Conservation (phyloP, 1,140 invertebrate genomes). For the Aporrectodea caliginosa region DNA sequence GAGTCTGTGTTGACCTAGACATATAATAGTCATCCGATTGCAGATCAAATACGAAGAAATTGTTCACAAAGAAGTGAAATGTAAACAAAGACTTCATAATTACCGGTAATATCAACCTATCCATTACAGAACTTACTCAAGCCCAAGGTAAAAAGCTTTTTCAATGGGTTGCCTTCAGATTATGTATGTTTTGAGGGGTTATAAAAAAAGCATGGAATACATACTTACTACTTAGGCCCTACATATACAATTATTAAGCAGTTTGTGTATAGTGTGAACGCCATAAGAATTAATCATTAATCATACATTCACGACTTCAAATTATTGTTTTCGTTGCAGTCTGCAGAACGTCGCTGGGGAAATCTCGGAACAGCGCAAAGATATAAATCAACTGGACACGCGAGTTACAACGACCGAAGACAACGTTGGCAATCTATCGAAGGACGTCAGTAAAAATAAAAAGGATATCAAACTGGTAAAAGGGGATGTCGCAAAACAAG, state of each 20-base stretch:
- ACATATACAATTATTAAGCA: neutral
- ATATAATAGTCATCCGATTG: too few species aligned
- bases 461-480: neutral
- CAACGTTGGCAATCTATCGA: slow-evolving; percentile 27
- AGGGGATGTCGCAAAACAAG: slow-evolving; percentile 35
- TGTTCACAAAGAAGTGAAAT: too few species aligned
- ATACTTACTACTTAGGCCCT: neutral
- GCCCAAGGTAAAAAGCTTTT: too few species aligned
- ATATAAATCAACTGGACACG: slow-evolving; percentile 35
- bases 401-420: slow-evolving; percentile 36
- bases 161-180: neutral
- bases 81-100: too few species aligned
- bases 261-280: neutral
- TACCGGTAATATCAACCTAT: too few species aligned
- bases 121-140: too few species aligned
- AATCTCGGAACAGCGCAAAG: slow-evolving; percentile 32
- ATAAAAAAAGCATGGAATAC: neutral
- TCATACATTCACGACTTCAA: neutral
- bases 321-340: slow-evolving; percentile 35
- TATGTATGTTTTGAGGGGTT: neutral
- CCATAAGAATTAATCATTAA: neutral
- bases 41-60: too few species aligned
- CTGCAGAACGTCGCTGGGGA: slow-evolving; percentile 33
- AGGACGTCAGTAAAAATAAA: slow-evolving; percentile 3
- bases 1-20: too few species aligned